Conservation (phyloP, 2,888 invertebrate species). For the Diploptera punctata region DNA sequence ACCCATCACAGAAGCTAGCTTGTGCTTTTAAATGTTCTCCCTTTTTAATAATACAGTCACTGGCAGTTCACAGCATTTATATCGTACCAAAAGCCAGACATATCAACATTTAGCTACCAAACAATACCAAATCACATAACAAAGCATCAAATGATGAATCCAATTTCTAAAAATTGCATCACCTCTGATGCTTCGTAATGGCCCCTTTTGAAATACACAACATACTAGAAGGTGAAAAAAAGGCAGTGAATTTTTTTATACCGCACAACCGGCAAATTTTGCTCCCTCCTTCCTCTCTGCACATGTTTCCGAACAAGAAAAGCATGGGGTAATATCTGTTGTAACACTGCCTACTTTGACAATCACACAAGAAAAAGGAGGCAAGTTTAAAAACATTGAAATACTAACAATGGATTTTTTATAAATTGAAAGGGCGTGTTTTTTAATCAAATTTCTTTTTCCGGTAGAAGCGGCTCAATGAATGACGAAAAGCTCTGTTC, state of each 20-base stretch:
- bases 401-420: slow-evolving; percentile 27
- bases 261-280: slow-evolving; percentile 32
- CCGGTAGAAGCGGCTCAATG: slow-evolving; percentile 26
- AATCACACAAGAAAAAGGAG: slow-evolving; percentile 34
- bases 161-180: background rate
- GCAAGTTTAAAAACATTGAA: slow-evolving; percentile 35
- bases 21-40: slow-evolving; percentile 23
- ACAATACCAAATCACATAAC: slow-evolving; percentile 5
- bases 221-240: slow-evolving; percentile 24
- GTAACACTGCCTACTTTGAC: slow-evolving; percentile 29
- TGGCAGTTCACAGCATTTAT: background rate
- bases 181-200: slow-evolving; percentile 19
- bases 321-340: slow-evolving; percentile 18
- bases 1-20: slow-evolving; percentile 57
- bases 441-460: background rate
- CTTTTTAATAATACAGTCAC: background rate
- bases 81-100: slow-evolving; percentile 25
- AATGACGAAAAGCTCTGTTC: slow-evolving; percentile 24
- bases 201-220: slow-evolving; percentile 28
- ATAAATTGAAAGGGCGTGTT: slow-evolving; percentile 12
- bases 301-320: slow-evolving; percentile 36
- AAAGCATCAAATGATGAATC: background rate
- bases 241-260: slow-evolving; percentile 36
- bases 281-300: background rate
- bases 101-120: slow-evolving; percentile 2